phyloP scores from a whole-genome alignment of 2,888 invertebrate species.

The Oscheius sp. region DNA sequence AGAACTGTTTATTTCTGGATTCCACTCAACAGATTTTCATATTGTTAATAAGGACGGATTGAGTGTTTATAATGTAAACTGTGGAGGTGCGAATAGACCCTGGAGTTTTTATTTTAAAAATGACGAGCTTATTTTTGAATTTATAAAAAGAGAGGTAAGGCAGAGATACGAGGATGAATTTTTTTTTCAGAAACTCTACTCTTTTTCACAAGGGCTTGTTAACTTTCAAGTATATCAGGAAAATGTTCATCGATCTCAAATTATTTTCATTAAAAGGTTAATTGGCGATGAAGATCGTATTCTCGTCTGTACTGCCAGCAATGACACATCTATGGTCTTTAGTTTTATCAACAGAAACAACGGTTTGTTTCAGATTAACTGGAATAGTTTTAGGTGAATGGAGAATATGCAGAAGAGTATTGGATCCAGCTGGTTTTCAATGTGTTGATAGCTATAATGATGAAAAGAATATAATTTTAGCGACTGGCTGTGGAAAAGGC shows the following conservation, averaged over 20 bases:
- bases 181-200: neutral
- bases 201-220: neutral
- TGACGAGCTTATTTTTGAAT: neutral
- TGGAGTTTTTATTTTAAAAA: conserved; percentile 11
- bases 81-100: conserved; percentile 26
- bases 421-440: neutral
- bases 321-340: conserved; percentile 1
- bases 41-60: conserved; percentile 13
- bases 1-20: conserved; percentile 13
- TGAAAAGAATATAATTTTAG: neutral
- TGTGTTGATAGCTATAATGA: neutral
- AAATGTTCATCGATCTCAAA: conserved; percentile 4
- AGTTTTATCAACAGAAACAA: neutral
- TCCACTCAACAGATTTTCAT: conserved; percentile 30
- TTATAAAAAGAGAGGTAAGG: conserved; percentile 18
- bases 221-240: neutral
- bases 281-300: neutral
- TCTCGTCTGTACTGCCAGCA: conserved; percentile 6
- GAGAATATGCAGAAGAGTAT: neutral
- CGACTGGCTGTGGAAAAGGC: conserved; percentile 20
- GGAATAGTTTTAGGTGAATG: neutral
- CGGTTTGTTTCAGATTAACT: neutral
- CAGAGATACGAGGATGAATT: neutral
- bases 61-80: conserved; percentile 5
- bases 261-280: conserved; percentile 1